phyloP scores from a whole-genome alignment of 2,888 invertebrate species.

The Andrena minutula region DNA sequence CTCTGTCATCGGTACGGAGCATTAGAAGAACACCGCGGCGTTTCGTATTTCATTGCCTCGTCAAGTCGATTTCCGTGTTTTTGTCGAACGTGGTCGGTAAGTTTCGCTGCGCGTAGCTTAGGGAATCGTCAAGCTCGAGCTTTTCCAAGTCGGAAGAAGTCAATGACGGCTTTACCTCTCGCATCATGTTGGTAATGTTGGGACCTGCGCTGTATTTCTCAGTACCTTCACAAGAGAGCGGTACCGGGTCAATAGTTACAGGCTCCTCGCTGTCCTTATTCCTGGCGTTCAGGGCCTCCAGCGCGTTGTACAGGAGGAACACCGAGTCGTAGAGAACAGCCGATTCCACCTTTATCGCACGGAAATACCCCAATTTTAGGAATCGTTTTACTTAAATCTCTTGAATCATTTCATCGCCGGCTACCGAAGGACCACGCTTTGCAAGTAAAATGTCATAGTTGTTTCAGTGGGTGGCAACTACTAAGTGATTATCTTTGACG shows the following conservation, averaged over 20 bases:
- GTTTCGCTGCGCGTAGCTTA: not conserved
- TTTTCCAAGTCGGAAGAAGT: not conserved
- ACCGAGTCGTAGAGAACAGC: constrained; percentile 95
- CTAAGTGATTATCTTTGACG: too few relatives aligned
- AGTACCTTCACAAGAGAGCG: constrained; percentile 83
- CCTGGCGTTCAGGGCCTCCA: constrained; percentile 88
- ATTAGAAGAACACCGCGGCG: not conserved
- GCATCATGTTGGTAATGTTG: constrained; percentile 75
- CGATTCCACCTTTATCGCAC: constrained; percentile 87
- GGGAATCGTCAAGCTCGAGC: not conserved
- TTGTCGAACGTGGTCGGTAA: not conserved
- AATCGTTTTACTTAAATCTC: not conserved
- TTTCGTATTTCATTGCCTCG: not conserved
- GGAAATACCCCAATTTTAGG: not conserved
- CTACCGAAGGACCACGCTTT: not conserved
- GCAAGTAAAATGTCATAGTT: not conserved
- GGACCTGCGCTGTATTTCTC: constrained; percentile 80
- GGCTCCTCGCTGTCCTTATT: constrained; percentile 69
- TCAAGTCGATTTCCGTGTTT: not conserved
- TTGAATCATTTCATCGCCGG: not conserved
- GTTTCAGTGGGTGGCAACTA: too few relatives aligned
- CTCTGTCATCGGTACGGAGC: not conserved
- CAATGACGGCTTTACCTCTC: constrained; percentile 56
- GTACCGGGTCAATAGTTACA: constrained; percentile 76
- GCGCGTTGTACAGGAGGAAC: constrained; percentile 90